Evolutionary conservation across 2,888 invertebrate genomes (phyloP).

Genomic region (Brassicogethes aeneus): DNA sequence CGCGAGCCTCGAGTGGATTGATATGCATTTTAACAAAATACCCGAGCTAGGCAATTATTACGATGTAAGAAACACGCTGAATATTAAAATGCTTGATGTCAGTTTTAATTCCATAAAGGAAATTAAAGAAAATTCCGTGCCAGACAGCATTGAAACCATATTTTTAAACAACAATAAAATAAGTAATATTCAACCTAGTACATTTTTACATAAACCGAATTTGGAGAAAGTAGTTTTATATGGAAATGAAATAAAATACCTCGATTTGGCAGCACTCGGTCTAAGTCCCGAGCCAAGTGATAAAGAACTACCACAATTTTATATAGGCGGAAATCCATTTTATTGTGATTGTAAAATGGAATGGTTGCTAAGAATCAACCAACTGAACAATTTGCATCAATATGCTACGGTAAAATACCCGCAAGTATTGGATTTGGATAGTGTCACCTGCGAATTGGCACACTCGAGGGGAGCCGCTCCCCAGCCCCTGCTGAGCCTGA

Average conservation of each 20-base stretch:
- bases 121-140: constrained; percentile 60
- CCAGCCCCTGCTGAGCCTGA: constrained; percentile 57
- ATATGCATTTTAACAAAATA: constrained; percentile 73
- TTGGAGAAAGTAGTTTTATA: constrained; percentile 69
- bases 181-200: constrained; percentile 58
- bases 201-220: constrained; percentile 60
- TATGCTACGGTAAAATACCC: constrained; percentile 44
- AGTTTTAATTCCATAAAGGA: constrained; percentile 63
- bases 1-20: constrained; percentile 65
- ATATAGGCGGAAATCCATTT: constrained; percentile 74
- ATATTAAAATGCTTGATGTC: constrained; percentile 68
- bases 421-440: constrained; percentile 69
- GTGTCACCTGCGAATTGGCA: constrained; percentile 67
- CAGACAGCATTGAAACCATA: constrained; percentile 62
- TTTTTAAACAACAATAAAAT: constrained; percentile 69
- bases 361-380: constrained; percentile 74
- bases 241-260: constrained; percentile 61
- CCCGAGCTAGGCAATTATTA: constrained; percentile 66
- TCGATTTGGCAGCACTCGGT: constrained; percentile 64
- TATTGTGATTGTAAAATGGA: constrained; percentile 82
- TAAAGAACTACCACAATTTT: constrained; percentile 67
- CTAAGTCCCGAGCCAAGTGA: constrained; percentile 56
- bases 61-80: constrained; percentile 54
- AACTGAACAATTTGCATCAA: constrained; percentile 60
- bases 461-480: constrained; percentile 54